Evolutionary conservation across 2,888 invertebrate species (phyloP), one percentile per base, ranked within the genome.

Genomic region (Eutolmus rufibarbis): DNA sequence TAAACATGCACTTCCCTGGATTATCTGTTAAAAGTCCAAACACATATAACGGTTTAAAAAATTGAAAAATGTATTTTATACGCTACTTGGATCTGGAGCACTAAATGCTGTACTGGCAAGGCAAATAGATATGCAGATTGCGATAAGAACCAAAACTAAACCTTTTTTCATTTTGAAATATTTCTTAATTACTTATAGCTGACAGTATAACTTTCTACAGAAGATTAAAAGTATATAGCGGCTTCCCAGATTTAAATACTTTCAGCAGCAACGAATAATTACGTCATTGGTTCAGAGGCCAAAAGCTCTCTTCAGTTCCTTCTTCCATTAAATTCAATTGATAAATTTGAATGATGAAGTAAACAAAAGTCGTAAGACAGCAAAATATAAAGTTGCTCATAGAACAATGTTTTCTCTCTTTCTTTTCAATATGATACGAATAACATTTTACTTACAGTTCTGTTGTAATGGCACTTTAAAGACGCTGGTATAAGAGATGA

Each of bases 1-100:
- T 57, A 19, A 34, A 82, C 0, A 82, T 57, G 7, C 82, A 82
- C 31, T 82, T 82, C 57, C 82, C 82, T 23, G 79, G 79, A 51
- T 79, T 51, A 31, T 46, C 79, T 79, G 28, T 66, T 23, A 7
- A 66, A 66, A 12, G 7, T 66, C 2, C 51, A 51, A 51, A 1
- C 51, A n/a, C 5, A 51, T 34, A 51, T n/a, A 51, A n/a, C 46
- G 3, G 0, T 51, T 51, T n/a, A 1, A 51, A n/a, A 51, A 51
- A 46, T 46, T n/a, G 1, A 51, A n/a, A n/a, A n/a, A 7, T 7
- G 9, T 2, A 9, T 57, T 23, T 23, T 3, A 14, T 3, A 4
- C 12, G 3, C 2, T 66, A 66, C 66, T 23, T 28, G 66, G 66
- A 66, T 66, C 23, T 66, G 66, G 66, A 28, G 23, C 28, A 9